Base-by-base conservation (phyloP, 2,888 invertebrate genomes). In the Chymomyza caudatula region DNA sequence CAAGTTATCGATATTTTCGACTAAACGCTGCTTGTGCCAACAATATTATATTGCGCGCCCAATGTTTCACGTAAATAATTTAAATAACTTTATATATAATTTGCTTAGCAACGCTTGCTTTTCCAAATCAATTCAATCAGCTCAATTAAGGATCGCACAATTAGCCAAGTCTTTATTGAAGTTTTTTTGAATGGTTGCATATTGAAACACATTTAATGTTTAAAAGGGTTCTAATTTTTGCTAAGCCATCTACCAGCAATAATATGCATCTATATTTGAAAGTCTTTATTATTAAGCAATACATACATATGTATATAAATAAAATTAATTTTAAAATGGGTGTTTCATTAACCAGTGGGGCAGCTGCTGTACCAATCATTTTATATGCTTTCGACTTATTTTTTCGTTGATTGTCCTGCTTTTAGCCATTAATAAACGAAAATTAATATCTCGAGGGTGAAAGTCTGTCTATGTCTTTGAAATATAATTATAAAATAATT, bases 321-420 rank as follows among this genome's bases (percentile, higher is more conserved):
- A 4, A 37, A 11, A 11, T 37, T 37, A 47, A 53, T 22, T 49
- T 49, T 52, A 23, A n/a, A 29, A 55, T 47, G 25, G 42, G 63
- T 63, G 67, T 63, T 69, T 52, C 49, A 53, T 60, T 71, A 67
- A 70, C 67, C 63, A 70, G 67, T 71, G 5, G 15, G n/a, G 37
- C 44, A 62, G 42, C 25, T 42, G 51, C 13, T 53, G 44, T 57
- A n/a, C 55, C 77, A 78, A 81, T 77, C 75, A 68, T 17, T 17
- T 69, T 42, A 63, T 56, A 57, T 60, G 58, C 54, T 23, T 56
- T 70, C 67, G 55, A 68, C 58, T 67, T 61, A 60, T 25, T 67
- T 61, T 60, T 71, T 83, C 78, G 77, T 81, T 83, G 82, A 82
- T 82, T 82, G 82, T 82, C 82, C 78, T 77, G 81, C 79, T 73